A percentile compares a stretch with the other conserved stretches of the same genome.
These are phyloP conservation scores for Lepidurus couesii DNA, from an alignment of 1,140 invertebrate species.

Conservation along the genomic window DNA sequence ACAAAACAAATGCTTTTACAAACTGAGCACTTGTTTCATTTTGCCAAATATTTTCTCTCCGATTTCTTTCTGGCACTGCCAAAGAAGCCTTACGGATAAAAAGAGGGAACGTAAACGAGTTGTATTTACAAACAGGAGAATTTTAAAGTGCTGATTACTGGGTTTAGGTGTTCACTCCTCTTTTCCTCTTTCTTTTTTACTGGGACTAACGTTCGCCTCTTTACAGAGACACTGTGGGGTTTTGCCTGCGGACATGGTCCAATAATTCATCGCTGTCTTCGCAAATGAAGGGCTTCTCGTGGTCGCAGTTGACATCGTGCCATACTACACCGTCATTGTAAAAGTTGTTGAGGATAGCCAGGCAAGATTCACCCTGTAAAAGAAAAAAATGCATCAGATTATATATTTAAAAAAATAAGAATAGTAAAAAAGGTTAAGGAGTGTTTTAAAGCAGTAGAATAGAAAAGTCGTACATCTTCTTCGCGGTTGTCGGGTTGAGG, in stretches of 20 bases:
- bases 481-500: constrained; percentile 83
- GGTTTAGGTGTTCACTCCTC: neutral
- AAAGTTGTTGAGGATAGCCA: constrained; percentile 85
- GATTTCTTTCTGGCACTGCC: constrained; percentile 4
- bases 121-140: constrained; percentile 7
- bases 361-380: constrained; percentile 79
- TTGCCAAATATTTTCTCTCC: neutral
- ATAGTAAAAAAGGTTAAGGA: constrained; percentile 16
- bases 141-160: neutral
- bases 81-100: neutral
- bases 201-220: neutral
- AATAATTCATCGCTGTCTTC: constrained; percentile 87
- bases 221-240: constrained; percentile 75
- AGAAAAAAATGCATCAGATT: constrained; percentile 27
- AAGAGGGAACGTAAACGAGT: neutral
- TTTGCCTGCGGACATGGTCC: constrained; percentile 79
- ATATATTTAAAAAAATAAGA: neutral
- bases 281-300: constrained; percentile 86
- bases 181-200: neutral
- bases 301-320: constrained; percentile 86
- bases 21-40: neutral
- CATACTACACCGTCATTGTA: constrained; percentile 87
- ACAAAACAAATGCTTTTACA: neutral
- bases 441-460: neutral
- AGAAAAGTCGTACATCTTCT: constrained; percentile 48